These are phyloP conservation scores for Cantharis lateralis DNA, from an alignment of 2,888 invertebrate genomes.

Conservation along the genomic window DNA sequence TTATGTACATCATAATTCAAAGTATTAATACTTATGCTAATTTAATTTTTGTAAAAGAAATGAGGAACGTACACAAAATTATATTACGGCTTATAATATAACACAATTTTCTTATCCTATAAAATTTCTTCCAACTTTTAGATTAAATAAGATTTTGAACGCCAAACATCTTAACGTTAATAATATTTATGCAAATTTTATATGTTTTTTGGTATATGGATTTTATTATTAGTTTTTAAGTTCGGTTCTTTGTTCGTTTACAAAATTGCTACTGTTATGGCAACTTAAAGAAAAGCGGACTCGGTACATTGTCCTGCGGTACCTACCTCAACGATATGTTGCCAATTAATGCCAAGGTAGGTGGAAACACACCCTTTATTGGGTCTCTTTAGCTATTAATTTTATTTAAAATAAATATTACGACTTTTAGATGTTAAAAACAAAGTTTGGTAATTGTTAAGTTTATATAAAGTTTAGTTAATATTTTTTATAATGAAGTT, in stretches of 20 bases:
- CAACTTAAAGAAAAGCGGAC: background rate
- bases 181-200: background rate
- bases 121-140: background rate
- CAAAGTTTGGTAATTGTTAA: background rate
- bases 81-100: background rate
- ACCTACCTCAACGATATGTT: background rate
- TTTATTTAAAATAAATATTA: background rate
- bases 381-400: background rate
- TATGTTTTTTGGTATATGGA: background rate
- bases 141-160: background rate
- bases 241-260: background rate
- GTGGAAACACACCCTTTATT: background rate
- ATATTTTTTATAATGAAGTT: background rate
- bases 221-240: background rate
- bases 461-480: background rate
- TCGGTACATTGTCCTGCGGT: background rate
- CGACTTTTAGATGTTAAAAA: background rate
- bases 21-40: background rate
- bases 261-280: background rate
- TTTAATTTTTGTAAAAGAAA: background rate
- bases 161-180: background rate
- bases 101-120: background rate
- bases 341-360: background rate
- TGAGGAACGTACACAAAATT: background rate
- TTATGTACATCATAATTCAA: constrained; percentile 2